Base-by-base conservation (phyloP, 2,888 invertebrate genomes). In the Watsonalla binaria region DNA sequence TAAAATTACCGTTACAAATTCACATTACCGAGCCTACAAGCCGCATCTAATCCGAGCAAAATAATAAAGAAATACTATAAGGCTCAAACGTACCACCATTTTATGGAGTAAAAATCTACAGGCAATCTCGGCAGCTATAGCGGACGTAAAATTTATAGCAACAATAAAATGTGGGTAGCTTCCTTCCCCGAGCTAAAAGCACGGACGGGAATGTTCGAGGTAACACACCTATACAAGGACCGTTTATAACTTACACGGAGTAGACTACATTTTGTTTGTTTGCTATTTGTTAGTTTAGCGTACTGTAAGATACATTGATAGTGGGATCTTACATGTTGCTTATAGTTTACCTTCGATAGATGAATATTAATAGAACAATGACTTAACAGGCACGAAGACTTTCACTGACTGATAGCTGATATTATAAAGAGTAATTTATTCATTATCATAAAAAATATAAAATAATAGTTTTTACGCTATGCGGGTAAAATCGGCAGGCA, bases 121-220 rank as follows among this genome's bases (percentile, higher is more conserved):
- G 76, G 82, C 87, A 89, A 87, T 88, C 86, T 85, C 82, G 72
- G 78, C 76, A 75, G 74, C 72, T 76, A 82, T 81, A 72, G 80
- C 78, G 72, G 64, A 67, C 81, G 78, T 83, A 79, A 85, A 89
- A 90, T 90, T 90, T 90, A 90, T 90, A 68, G 79, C 79, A 75
- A 82, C 87, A 86, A 90, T 90, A 90, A 90, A 90, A 89, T 80
- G 84, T 74, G 82, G 81, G 83, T 78, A 80, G 84, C 82, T 82
- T 82, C 84, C 82, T 71, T 63, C 73, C 70, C 68, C 64, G 66
- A 64, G 73, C 78, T 81, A 81, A 85, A 80, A 84, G 84, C 79
- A 71, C 68, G 60, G 55, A 59, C 60, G 63, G 68, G 64, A 70
- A 72, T 74, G 72, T 68, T 60, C 54, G 68, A 72, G 68, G 66